A percentile compares a stretch with the other conserved stretches of the same genome.
Conservation (phyloP, 1,140 invertebrate genomes). For the Pseudomyrmex flavicornis region DNA sequence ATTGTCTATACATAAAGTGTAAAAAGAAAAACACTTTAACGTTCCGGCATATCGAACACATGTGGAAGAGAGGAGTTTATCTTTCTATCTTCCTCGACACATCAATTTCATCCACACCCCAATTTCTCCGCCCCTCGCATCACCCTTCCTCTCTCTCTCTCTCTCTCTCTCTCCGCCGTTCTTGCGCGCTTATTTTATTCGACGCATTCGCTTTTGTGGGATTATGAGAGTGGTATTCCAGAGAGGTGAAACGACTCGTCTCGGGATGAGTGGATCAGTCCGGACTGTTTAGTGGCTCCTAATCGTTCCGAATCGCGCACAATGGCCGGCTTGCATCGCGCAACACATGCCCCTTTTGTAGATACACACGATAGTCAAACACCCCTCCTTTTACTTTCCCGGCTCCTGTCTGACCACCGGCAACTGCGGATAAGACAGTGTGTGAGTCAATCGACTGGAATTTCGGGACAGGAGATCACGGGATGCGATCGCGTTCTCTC, state of each 20-base stretch:
- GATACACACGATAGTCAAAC: constrained; percentile 61
- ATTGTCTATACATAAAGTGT: not conserved
- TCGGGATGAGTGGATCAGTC: constrained; percentile 73
- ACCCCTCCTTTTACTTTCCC: constrained; percentile 47
- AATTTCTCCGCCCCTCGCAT: not conserved
- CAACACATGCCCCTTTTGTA: constrained; percentile 71
- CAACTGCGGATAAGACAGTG: constrained; percentile 69
- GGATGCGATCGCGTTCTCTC: constrained; percentile 24
- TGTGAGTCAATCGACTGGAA: constrained; percentile 73
- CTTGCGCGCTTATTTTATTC: constrained; percentile 64
- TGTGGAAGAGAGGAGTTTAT: constrained; percentile 56
- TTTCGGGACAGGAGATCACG: constrained; percentile 22
- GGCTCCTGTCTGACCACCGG: constrained; percentile 63
- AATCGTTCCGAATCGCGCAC: constrained; percentile 76
- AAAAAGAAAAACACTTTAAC: not conserved
- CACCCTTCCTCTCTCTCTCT: not conserved
- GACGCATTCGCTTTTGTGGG: constrained; percentile 63
- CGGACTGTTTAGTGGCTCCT: constrained; percentile 73
- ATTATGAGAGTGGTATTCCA: constrained; percentile 69
- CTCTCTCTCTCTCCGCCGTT: not conserved
- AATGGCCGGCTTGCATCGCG: constrained; percentile 77
- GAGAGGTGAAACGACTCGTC: constrained; percentile 63
- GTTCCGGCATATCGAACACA: constrained; percentile 29
- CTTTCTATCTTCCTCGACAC: constrained; percentile 64
- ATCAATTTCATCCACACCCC: constrained; percentile 48